These are phyloP conservation scores for Thamnaconus septentrionalis DNA, from an alignment of 2,113 vertebrate genomes.

Conservation along the genomic window DNA sequence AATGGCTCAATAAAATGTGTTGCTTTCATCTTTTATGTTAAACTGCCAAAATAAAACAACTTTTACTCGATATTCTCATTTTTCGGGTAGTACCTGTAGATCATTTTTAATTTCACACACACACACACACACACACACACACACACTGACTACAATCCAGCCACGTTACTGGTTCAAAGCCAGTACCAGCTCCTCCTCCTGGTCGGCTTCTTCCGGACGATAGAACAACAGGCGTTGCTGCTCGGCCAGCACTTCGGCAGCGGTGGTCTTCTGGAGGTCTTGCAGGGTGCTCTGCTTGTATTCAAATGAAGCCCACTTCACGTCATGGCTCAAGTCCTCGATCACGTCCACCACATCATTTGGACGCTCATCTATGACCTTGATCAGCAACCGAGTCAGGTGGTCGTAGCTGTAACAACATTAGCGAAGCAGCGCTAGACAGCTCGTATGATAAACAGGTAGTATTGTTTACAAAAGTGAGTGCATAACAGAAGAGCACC, in stretches of 20 bases:
- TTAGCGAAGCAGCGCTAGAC: not conserved
- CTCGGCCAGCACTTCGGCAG: constrained; percentile 79
- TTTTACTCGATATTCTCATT: no score
- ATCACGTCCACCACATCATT: constrained; percentile 83
- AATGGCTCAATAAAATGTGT: no score
- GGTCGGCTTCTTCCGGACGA: constrained; percentile 66
- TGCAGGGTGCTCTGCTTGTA: constrained; percentile 79
- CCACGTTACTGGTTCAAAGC: no score
- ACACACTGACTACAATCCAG: no score
- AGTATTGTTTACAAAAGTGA: no score
- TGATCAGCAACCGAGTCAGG: constrained; percentile 81
- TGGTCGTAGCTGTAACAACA: constrained; percentile 86
- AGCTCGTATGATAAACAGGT: no score
- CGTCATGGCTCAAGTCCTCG: constrained; percentile 85
- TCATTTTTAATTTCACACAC: no score
- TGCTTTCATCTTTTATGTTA: no score
- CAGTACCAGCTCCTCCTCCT: constrained; percentile 74
- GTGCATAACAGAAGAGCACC: no score
- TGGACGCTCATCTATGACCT: constrained; percentile 87
- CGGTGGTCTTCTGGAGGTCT: constrained; percentile 67
- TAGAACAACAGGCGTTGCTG: constrained; percentile 80
- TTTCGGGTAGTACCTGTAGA: no score
- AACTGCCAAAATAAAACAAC: no score
- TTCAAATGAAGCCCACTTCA: constrained; percentile 79
- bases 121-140: no score